Percentiles rank a stretch among this genome's conserved stretches.
These are phyloP conservation scores for Eristalis pertinax DNA, from an alignment of 2,888 invertebrate species.

Conservation along the genomic window DNA sequence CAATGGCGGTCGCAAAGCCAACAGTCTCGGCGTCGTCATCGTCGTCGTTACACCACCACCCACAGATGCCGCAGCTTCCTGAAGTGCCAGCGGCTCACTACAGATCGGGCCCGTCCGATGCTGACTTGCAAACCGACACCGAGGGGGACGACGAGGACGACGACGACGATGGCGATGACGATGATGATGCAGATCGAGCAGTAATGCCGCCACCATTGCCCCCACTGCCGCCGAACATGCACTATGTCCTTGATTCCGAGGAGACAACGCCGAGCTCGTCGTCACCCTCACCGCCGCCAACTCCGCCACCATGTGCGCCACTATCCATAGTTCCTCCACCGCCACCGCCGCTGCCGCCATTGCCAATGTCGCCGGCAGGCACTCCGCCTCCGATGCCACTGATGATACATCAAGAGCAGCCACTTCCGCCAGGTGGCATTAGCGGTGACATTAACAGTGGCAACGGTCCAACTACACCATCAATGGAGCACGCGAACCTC, in stretches of 20 bases:
- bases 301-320: slow-evolving; percentile 78
- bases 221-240: slow-evolving; percentile 78
- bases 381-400: slow-evolving; percentile 49
- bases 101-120: slow-evolving; percentile 67
- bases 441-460: slow-evolving; percentile 46
- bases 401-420: slow-evolving; percentile 60
- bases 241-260: slow-evolving; percentile 77
- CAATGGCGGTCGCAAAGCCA: slow-evolving; percentile 52
- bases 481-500: slow-evolving; percentile 69
- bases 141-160: slow-evolving; percentile 68
- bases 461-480: slow-evolving; percentile 73
- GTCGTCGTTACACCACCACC: slow-evolving; percentile 61
- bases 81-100: slow-evolving; percentile 61
- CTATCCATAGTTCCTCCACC: slow-evolving; percentile 74
- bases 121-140: slow-evolving; percentile 73
- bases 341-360: slow-evolving; percentile 76
- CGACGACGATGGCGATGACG: slow-evolving; percentile 75
- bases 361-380: slow-evolving; percentile 65
- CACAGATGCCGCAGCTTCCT: slow-evolving; percentile 55
- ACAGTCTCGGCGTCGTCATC: slow-evolving; percentile 40
- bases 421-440: slow-evolving; percentile 57
- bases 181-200: slow-evolving; percentile 74
- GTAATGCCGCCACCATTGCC: slow-evolving; percentile 78
- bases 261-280: slow-evolving; percentile 75
- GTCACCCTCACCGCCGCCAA: slow-evolving; percentile 79